Percentiles rank a stretch among this genome's conserved stretches.
Evolutionary conservation across 1,140 invertebrate genomes (phyloP).

Genomic region (Radopholus similis): DNA sequence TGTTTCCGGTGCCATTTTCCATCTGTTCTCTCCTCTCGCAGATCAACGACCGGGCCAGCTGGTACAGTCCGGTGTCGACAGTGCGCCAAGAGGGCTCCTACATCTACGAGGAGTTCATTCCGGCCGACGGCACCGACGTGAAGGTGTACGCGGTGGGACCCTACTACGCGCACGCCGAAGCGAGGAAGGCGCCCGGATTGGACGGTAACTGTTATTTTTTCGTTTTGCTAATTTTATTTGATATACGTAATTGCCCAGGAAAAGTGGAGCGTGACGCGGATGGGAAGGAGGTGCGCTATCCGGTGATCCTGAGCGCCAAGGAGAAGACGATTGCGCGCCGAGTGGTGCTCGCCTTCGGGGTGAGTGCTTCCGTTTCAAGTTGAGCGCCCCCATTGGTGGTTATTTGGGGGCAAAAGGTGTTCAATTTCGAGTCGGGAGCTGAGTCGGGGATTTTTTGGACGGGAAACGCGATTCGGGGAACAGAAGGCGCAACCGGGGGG

Average conservation of each 20-base stretch:
- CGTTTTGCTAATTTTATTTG: background rate
- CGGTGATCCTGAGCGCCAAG: constrained; percentile 90
- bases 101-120: constrained; percentile 99
- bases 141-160: constrained; percentile 90
- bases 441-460: no score
- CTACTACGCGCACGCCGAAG: constrained; percentile 98
- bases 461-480: no score
- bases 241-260: constrained; percentile 64
- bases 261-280: constrained; percentile 97
- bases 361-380: constrained; percentile 34
- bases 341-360: constrained; percentile 92
- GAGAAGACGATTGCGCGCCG: constrained; percentile 98
- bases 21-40: constrained; percentile 61
- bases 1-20: constrained; percentile 12
- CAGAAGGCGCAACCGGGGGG: no score
- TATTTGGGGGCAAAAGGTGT: no score
- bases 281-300: constrained; percentile 97
- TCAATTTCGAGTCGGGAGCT: no score
- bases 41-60: constrained; percentile 95
- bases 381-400: background rate
- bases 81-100: constrained; percentile 94
- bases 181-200: constrained; percentile 86
- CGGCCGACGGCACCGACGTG: constrained; percentile 92
- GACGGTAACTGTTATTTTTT: constrained; percentile 75
- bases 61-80: constrained; percentile 91